Percentiles rank a stretch among this genome's conserved stretches.
Conservation (phyloP, 1,140 invertebrate genomes). For the Drosophila pseudoananassae region DNA sequence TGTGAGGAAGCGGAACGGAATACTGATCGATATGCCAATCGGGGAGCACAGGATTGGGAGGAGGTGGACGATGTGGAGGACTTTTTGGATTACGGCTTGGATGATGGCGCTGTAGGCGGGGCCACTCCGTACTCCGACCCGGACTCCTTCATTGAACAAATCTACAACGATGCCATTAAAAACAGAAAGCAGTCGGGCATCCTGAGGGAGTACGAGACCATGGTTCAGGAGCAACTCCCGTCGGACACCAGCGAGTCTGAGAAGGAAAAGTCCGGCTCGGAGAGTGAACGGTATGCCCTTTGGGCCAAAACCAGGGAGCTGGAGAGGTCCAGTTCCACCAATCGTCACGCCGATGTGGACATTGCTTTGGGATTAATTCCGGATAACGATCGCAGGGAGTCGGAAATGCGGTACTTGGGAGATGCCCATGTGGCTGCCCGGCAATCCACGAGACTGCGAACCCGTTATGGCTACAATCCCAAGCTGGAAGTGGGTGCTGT, state of each 20-base stretch:
- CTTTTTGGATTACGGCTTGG: conserved; percentile 52
- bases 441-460: conserved; percentile 68
- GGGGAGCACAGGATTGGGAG: conserved; percentile 73
- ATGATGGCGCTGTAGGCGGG: conserved; percentile 74
- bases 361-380: conserved; percentile 49
- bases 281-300: conserved; percentile 64
- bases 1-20: conserved; percentile 81
- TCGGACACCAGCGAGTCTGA: conserved; percentile 63
- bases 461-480: conserved; percentile 75
- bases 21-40: conserved; percentile 73
- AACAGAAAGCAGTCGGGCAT: conserved; percentile 80
- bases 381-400: conserved; percentile 57
- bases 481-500: conserved; percentile 48
- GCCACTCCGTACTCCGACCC: conserved; percentile 63
- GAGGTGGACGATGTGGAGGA: conserved; percentile 65
- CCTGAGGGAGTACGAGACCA: conserved; percentile 71
- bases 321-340: conserved; percentile 30
- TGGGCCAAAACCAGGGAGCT: conserved; percentile 67
- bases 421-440: conserved; percentile 69
- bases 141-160: conserved; percentile 79
- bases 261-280: conserved; percentile 63
- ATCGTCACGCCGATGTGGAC: conserved; percentile 45
- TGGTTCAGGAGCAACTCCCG: conserved; percentile 69
- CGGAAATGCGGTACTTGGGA: conserved; percentile 70
- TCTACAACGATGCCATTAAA: conserved; percentile 78